Evolutionary conservation across 2,888 invertebrate species (phyloP), one percentile per base, ranked within the genome.

Genomic region (Sarcophaga subvicina): DNA sequence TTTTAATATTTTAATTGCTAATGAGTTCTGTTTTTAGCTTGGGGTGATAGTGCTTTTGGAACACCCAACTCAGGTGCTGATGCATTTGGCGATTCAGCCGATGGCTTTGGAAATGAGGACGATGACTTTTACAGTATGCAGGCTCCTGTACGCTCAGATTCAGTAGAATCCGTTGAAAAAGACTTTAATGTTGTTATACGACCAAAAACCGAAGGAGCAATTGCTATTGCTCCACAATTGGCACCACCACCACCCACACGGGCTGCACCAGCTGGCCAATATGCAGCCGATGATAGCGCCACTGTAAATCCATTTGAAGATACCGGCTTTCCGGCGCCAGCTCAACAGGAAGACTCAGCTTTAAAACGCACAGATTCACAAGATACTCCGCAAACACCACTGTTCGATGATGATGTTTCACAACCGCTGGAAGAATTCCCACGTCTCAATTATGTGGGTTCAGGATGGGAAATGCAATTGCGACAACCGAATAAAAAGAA

Each of bases 401-500:
- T 99, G 45, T 99, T 97, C 93, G 99, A 99, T 92, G 98, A 98
- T 86, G 99, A 99, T 92, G 96, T 97, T 69, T 98, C 98, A 0
- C 96, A 97, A 93, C 98, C 98, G 0, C 94, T 99, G 78, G 98
- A 98, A 93, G 97, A 97, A 77, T 99, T 98, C 93, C 98, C 98
- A 12, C 95, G 98, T 71, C 95, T 96, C 49, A 95, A 95, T 87
- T 97, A 96, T 92, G 92, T 94, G 0, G 98, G 96, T 0, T 96
- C 97, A 37, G 98, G 98, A 45, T 99, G 99, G 99, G 98, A 99
- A 91, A 97, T 99, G 97, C 97, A 98, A 89, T 94, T 99, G 77
- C 95, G 99, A 2, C 98, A 99, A 92, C 99, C 99, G 2, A 98
- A 98, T 92, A 99, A 99, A 93, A 99, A 99, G 95, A 98, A 98